Conservation (phyloP, 2,888 invertebrate genomes). For the Rotaria macrura region DNA sequence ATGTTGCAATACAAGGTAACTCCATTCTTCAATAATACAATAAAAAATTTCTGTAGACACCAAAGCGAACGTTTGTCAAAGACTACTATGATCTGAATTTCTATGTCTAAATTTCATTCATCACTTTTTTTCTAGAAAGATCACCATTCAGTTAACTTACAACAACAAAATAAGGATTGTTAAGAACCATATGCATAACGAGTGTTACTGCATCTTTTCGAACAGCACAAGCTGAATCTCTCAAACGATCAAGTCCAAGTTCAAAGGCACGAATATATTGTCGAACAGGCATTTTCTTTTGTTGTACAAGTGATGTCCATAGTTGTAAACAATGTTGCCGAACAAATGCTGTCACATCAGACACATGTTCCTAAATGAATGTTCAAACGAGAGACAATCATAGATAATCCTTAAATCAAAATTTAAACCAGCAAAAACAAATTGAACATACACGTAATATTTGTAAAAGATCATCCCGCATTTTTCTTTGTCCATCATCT, state of each 20-base stretch:
- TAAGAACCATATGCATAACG: background rate
- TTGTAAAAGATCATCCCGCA: background rate
- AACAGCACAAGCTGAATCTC: slow-evolving; percentile 13
- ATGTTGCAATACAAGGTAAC: no score
- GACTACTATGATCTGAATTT: no score
- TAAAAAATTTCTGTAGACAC: no score
- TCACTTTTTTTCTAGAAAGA: background rate
- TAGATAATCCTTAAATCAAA: no score
- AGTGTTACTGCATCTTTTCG: slow-evolving; percentile 20
- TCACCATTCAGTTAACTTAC: background rate
- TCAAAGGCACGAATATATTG: slow-evolving; percentile 12
- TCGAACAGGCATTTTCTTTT: background rate
- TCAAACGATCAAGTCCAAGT: slow-evolving; percentile 1
- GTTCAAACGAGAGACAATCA: background rate
- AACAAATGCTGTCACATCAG: background rate
- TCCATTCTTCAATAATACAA: no score
- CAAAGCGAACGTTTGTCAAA: no score
- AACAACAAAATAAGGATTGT: slow-evolving; percentile 1
- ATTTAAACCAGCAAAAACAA: background rate
- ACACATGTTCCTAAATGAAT: background rate
- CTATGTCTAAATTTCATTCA: no score
- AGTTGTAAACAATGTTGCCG: slow-evolving; percentile 4
- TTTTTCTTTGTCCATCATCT: background rate
- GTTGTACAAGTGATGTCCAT: background rate
- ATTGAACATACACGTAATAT: background rate